Evolutionary conservation across 2,797 vertebrate species (phyloP), one percentile per base, ranked within the genome.

Genomic region (Falco cherrug): DNA sequence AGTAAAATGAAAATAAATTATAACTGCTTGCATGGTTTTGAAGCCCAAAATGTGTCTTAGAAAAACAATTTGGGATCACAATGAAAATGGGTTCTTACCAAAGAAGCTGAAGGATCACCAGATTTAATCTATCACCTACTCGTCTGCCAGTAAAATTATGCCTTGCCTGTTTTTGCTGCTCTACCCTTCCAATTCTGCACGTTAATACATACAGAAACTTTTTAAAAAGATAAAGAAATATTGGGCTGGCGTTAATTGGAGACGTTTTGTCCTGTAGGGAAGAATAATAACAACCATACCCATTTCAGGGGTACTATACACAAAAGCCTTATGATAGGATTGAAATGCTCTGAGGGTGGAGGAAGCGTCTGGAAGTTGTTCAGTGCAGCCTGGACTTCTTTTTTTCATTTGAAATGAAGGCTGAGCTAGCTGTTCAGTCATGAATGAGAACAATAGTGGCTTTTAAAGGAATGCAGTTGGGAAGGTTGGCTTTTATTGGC

Each of bases 391-490:
- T 87, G 83, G 29, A 54, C 69, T 88, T 69, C 28, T 94, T 95
- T 87, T 85, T 91, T 81, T 79, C 35, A 51, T 95, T 93, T 84
- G 64, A 94, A 89, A 84, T 5, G 63, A 90, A 96, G 91, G 50
- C 79, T 93, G 90, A 95, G 63, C 90, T 85, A 95, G 63, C 90
- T 85, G 60, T 91, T 95, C 90, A 84, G 63, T 95, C 87, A 94
- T 96, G 91, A 97, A 95, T 97, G 75, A 93, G 97, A 97, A 97
- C 95, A 97, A 97, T 96, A 91, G 95, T 61, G 96, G 94, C 91
- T 97, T 97, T 97, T 86, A 89, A 95, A 93, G 93, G 91, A 94
- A 97, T 77, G 81, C 69, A 64, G 29, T 91, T 73, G 83, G 76
- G 88, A 96, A 97, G 65, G 79, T 74, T 96, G 95, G 84, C 86